Percentiles rank a stretch among this genome's conserved stretches.
phyloP scores from a whole-genome alignment of 2,888 invertebrate species.

The Archips crataeganus region DNA sequence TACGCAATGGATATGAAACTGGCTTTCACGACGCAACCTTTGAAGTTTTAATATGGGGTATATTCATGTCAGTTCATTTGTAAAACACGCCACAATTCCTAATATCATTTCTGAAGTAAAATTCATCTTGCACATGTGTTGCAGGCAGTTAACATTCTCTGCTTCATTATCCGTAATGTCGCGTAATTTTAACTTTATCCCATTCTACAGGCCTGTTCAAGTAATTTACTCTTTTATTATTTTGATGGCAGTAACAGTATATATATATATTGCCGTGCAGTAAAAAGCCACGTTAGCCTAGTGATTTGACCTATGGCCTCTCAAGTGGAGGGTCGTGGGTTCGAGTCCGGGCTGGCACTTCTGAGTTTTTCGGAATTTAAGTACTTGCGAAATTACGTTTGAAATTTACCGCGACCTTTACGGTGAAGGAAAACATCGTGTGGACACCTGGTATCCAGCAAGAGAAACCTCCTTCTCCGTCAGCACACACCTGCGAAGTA shows the following conservation, averaged over 20 bases:
- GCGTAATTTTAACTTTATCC: background rate
- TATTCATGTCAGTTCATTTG: slow-evolving; percentile 15
- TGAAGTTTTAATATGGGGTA: background rate
- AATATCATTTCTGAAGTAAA: slow-evolving; percentile 6
- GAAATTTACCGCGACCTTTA: too few species aligned
- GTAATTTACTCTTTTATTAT: background rate
- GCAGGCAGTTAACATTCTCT: slow-evolving; percentile 8
- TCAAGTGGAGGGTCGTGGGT: too few species aligned
- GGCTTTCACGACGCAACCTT: background rate
- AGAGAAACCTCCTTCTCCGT: too few species aligned
- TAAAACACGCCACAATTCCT: slow-evolving; percentile 20
- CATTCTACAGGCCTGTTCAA: background rate
- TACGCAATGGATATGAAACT: background rate
- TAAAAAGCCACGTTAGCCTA: too few species aligned
- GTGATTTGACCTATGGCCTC: too few species aligned
- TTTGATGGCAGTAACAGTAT: background rate
- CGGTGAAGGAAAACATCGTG: too few species aligned
- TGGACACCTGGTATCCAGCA: too few species aligned
- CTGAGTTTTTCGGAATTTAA: too few species aligned
- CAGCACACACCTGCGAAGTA: too few species aligned
- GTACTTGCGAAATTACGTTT: too few species aligned
- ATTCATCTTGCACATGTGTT: slow-evolving; percentile 26
- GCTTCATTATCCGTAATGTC: slow-evolving; percentile 9
- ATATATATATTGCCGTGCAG: too few species aligned
- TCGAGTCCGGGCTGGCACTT: too few species aligned